These are phyloP conservation scores for Limnephilus lunatus DNA, from an alignment of 2,888 invertebrate genomes.

Conservation along the genomic window DNA sequence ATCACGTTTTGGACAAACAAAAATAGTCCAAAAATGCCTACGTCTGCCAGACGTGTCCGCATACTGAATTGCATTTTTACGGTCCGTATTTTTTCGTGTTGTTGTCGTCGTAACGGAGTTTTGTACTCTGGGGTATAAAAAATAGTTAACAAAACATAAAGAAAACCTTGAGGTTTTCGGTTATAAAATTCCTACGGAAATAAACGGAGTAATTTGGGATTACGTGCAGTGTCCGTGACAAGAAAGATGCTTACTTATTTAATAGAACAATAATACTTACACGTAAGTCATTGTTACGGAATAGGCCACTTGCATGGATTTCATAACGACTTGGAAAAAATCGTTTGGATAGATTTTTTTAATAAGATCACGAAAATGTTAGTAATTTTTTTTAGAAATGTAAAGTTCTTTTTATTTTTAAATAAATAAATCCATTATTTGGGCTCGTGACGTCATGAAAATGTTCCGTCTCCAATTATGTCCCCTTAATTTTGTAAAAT, in stretches of 20 bases:
- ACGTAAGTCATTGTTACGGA: background rate
- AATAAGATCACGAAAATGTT: no score
- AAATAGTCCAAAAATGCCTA: background rate
- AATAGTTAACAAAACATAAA: conserved; percentile 15
- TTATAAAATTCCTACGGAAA: background rate
- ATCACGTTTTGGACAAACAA: background rate
- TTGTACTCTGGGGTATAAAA: background rate
- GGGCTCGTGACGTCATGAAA: no score
- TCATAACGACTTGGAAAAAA: no score
- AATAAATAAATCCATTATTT: no score
- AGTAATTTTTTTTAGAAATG: no score
- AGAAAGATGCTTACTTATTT: background rate
- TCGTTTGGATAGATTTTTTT: no score
- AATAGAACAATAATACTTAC: background rate
- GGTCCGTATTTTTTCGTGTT: background rate
- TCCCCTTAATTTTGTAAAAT: no score
- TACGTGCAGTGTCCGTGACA: background rate
- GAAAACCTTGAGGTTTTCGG: background rate
- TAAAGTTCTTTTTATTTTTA: no score
- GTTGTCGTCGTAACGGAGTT: background rate
- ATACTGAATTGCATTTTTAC: background rate
- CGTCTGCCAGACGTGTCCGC: background rate
- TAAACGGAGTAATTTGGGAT: background rate
- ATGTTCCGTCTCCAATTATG: no score
- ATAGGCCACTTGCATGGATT: no score